Base-by-base conservation (phyloP, 2,113 vertebrate genomes). In the Corydoras maculifer region DNA sequence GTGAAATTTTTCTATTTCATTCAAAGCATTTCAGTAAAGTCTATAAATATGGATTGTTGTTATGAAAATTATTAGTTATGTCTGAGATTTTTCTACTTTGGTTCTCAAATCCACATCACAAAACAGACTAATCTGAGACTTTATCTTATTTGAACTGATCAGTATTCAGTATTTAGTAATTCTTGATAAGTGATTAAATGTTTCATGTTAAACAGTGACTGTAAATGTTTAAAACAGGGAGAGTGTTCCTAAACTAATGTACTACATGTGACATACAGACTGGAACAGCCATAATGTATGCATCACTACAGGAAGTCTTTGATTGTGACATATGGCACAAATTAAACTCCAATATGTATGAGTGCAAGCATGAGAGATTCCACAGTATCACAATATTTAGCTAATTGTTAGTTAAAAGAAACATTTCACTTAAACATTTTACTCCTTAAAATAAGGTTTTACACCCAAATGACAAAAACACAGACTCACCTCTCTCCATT, bases 401-500 rank as follows among this genome's bases (percentile, higher is more conserved):
- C 18, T 25, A 25, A 25, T 25, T 25, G 18, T 25, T 25, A 25
- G 18, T 25, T 25, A 25, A 25, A 25, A 2, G 18, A 62, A 35
- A 55, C 69, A 70, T 53, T 69, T 49, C 57, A 25, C 18, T 25
- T 25, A 25, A 25, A 25, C 18, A 25, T 25, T 1, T 25, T 25
- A 25, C 18, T 25, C 18, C 18, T 25, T 25, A 25, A 55, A 4
- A 13, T 55, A 10, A 10, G 11, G 53, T 55, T 55, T 55, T 9
- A 55, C 11, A 13, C 14, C 14, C 14, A 59, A 55, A 60, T 69
- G 51, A 69, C 68, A 29, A 48, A 51, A 62, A 65, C 30, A 54
- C 15, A 30, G 14, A 80, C 75, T 80, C 29, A 80, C 78, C 78
- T 80, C 78, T 75, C 78, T 72, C 78, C 78, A 80, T 62, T 80